phyloP scores from a whole-genome alignment of 2,113 vertebrate genomes.

The Mola mola region DNA sequence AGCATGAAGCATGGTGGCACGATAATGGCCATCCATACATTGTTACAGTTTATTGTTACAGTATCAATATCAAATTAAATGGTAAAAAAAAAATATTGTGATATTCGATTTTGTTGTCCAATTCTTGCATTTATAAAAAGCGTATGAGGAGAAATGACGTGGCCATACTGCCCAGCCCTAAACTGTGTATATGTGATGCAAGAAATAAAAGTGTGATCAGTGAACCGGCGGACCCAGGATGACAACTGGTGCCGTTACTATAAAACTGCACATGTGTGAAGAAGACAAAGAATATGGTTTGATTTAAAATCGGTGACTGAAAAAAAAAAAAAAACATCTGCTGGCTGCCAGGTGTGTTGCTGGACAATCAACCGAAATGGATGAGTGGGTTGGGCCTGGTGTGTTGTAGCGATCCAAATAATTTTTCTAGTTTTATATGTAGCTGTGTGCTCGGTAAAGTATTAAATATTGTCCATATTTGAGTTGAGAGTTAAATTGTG shows the following conservation, averaged over 20 bases:
- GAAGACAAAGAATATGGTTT: conserved; percentile 52
- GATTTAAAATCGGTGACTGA: conserved; percentile 42
- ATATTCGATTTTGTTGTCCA: no score
- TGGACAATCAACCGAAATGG: conserved; percentile 40
- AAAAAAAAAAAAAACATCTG: conserved; percentile 31
- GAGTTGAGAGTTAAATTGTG: no score
- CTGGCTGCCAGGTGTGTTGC: conserved; percentile 32
- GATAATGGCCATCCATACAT: no score
- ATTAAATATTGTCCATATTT: no score
- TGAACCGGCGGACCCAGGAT: conserved; percentile 25
- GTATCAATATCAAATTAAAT: no score
- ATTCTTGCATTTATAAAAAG: no score
- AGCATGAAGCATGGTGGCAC: no score
- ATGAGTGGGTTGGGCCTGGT: conserved; percentile 23
- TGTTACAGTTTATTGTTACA: no score
- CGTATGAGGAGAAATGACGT: no score
- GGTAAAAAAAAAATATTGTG: no score
- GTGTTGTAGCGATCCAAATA: conserved; percentile 6
- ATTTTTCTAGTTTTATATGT: conserved; percentile 16
- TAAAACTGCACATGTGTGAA: conserved; percentile 48
- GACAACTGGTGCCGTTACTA: conserved; percentile 49
- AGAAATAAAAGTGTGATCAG: conserved; percentile 1
- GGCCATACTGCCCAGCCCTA: no score
- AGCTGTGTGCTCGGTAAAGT: not conserved
- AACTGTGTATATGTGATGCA: no score